These are phyloP conservation scores for Bombylius discolor DNA, from an alignment of 2,888 invertebrate species.

Conservation along the genomic window DNA sequence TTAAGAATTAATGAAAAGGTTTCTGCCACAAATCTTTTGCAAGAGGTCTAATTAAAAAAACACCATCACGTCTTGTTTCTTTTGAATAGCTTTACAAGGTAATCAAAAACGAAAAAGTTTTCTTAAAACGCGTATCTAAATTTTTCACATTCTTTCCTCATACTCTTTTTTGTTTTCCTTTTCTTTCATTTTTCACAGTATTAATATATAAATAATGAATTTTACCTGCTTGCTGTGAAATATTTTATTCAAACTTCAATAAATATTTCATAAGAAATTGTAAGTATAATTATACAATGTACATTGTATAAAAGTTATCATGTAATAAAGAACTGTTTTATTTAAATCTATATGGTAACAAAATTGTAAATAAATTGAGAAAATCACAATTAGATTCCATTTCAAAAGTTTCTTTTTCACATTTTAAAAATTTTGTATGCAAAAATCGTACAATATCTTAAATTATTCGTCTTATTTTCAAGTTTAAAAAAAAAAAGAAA, in stretches of 20 bases:
- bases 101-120: not conserved
- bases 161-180: not conserved
- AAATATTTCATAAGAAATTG: slow-evolving; percentile 5
- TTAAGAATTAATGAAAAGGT: not conserved
- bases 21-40: slow-evolving; percentile 5
- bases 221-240: not conserved
- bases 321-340: too few relatives aligned
- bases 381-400: slow-evolving; percentile 20
- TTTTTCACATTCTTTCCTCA: not conserved
- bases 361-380: slow-evolving; percentile 20
- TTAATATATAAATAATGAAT: not conserved
- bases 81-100: not conserved
- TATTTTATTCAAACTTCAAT: slow-evolving; percentile 6
- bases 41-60: slow-evolving; percentile 6
- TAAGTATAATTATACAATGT: not conserved
- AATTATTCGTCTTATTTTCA: not conserved
- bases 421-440: slow-evolving; percentile 4
- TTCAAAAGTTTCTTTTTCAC: slow-evolving; percentile 14
- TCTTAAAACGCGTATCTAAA: not conserved
- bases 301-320: too few relatives aligned
- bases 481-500: not conserved
- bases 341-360: too few relatives aligned
- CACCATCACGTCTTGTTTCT: not conserved
- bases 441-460: slow-evolving; percentile 4
- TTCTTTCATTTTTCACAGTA: too few relatives aligned